phyloP scores from a whole-genome alignment of 2,797 vertebrate species.

The Lepus townsendii region DNA sequence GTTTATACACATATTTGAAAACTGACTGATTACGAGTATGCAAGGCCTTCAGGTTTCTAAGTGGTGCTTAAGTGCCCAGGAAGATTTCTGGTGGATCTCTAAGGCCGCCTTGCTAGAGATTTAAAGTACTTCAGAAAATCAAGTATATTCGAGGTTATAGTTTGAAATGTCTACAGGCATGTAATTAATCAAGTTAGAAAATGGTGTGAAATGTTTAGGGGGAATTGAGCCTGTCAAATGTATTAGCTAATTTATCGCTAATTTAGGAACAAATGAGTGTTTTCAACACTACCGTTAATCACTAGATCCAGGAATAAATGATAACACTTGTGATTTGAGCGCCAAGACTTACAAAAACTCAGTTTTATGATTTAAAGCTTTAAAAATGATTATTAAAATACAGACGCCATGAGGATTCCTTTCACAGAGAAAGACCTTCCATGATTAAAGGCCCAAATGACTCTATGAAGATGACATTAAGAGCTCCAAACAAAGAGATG shows the following conservation, averaged over 20 bases:
- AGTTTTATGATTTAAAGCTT: conserved; percentile 11
- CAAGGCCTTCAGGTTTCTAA: neutral
- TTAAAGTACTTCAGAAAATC: conserved; percentile 34
- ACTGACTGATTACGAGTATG: neutral
- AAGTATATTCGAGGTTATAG: neutral
- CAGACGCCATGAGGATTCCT: neutral
- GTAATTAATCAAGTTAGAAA: conserved; percentile 56
- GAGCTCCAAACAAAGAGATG: neutral
- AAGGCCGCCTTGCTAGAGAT: conserved; percentile 9
- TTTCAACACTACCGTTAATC: conserved; percentile 51
- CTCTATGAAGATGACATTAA: conserved; percentile 31
- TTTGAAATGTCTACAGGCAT: conserved; percentile 43
- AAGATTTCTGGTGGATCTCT: neutral
- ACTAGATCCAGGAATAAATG: conserved; percentile 42
- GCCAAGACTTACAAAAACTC: conserved; percentile 43
- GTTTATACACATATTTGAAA: conserved; percentile 19
- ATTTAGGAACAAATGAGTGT: conserved; percentile 50
- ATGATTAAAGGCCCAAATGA: conserved; percentile 40
- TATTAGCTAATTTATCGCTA: conserved; percentile 30
- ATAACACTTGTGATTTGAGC: conserved; percentile 18
- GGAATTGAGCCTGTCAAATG: conserved; percentile 12
- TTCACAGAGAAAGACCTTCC: conserved; percentile 26
- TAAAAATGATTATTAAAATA: conserved; percentile 41
- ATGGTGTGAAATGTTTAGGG: conserved; percentile 28
- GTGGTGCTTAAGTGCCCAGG: neutral